A percentile compares a stretch with the other conserved stretches of the same genome.
These are phyloP conservation scores for Festucalex cinctus DNA, from an alignment of 2,113 vertebrate species.

Conservation along the genomic window DNA sequence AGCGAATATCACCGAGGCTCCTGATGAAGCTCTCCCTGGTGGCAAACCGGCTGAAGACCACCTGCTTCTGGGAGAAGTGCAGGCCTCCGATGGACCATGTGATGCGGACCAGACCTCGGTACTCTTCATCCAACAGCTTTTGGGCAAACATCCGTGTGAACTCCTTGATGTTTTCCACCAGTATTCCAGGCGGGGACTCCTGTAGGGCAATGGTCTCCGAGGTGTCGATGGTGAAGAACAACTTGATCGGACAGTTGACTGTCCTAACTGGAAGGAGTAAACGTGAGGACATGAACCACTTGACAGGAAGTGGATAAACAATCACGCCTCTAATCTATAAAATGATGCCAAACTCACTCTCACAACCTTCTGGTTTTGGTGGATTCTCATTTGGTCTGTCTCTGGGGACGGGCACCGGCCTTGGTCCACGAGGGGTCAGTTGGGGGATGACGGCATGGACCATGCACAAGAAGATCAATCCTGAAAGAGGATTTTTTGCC, in stretches of 20 bases:
- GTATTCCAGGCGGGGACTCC: slow-evolving; percentile 83
- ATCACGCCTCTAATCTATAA: background rate
- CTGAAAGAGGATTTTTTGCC: slow-evolving; percentile 29
- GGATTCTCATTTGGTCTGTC: slow-evolving; percentile 23
- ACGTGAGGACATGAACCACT: background rate
- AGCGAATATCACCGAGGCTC: slow-evolving; percentile 65
- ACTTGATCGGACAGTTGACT: slow-evolving; percentile 78
- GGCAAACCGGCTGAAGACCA: slow-evolving; percentile 75
- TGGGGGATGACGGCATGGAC: slow-evolving; percentile 47
- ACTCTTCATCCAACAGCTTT: slow-evolving; percentile 71
- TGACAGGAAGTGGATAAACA: background rate
- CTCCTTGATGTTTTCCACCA: slow-evolving; percentile 82
- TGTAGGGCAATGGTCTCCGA: slow-evolving; percentile 93
- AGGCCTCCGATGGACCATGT: slow-evolving; percentile 88
- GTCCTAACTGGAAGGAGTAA: slow-evolving; percentile 67
- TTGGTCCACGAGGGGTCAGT: slow-evolving; percentile 25
- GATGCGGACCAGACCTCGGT: slow-evolving; percentile 75
- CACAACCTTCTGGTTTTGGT: slow-evolving; percentile 33
- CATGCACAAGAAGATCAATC: slow-evolving; percentile 42
- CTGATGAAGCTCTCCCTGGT: slow-evolving; percentile 71
- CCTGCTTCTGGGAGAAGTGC: slow-evolving; percentile 86
- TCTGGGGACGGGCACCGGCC: slow-evolving; percentile 36
- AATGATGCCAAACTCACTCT: slow-evolving; percentile 41
- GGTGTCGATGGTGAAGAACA: slow-evolving; percentile 97
- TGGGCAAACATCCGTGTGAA: slow-evolving; percentile 62